Evolutionary conservation across 2,888 invertebrate genomes (phyloP), one percentile per base, ranked within the genome.

Genomic region (Caenorhabditis wallacei): DNA sequence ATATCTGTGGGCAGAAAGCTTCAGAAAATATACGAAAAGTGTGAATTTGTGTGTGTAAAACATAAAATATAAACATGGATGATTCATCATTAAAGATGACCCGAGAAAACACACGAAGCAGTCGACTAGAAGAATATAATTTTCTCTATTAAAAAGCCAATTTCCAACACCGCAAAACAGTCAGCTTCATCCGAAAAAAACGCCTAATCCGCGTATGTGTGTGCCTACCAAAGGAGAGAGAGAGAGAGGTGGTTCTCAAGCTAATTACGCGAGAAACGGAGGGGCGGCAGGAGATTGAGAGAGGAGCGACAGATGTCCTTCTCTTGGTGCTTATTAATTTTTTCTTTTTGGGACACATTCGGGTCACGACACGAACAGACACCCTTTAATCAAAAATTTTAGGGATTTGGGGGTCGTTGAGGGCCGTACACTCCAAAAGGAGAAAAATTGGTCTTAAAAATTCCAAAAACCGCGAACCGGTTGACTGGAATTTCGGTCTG

Each of bases 251-350:
- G 48, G 56, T 75, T 75, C 64, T 75, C 66, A 75, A 64, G 64
- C 74, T 66, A 75, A 75, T 75, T 75, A 75, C 56, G 54, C 64
- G 24, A 43, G 20, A 57, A 40, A 24, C 24, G 54, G n/a, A 22
- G 26, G 48, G 51, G 48, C 30, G 30, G 30, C 30, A 13, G 26
- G 16, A 48, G 37, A 66, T 2, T 30, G 37, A 26, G 35, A 26
- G 30, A 51, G 11, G 20, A 18, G 43, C 74, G 40, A 69, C 59
- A 66, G 75, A 75, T 68, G 75, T 66, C 75, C 66, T 66, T 68
- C 74, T 53, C 54, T 48, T 57, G 66, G 66, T 75, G 75, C 75
- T 76, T 76, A 76, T 76, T 76, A 76, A 69, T 68, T 68, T 76
- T 76, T 68, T 72, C 24, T 13, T 56, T 22, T 37, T 30, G 30